Percentiles rank a stretch among this genome's conserved stretches.
These are phyloP conservation scores for Plutomurus gul DNA, from an alignment of 1,140 invertebrate species.

Conservation along the genomic window DNA sequence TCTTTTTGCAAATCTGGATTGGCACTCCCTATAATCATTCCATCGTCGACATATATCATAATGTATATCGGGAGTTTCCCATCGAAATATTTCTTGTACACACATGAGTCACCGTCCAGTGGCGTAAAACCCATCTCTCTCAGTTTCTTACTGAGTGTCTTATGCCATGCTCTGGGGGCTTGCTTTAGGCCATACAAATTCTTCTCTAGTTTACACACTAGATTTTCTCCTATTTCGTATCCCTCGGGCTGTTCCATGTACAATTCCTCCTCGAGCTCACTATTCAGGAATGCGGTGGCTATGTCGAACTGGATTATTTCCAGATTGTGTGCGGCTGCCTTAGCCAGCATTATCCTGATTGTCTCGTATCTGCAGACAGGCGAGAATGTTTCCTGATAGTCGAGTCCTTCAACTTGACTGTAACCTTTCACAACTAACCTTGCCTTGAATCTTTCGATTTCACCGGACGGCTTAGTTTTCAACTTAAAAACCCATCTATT, in stretches of 20 bases:
- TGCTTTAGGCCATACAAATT: slow-evolving; percentile 51
- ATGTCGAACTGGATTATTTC: slow-evolving; percentile 52
- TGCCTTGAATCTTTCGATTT: slow-evolving; percentile 51
- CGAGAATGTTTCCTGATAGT: slow-evolving; percentile 59
- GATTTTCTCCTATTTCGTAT: no score
- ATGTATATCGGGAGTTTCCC: slow-evolving; percentile 56
- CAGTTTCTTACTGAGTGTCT: slow-evolving; percentile 27
- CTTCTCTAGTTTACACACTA: slow-evolving; percentile 48
- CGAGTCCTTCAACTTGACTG: slow-evolving; percentile 56
- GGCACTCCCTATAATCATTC: no score
- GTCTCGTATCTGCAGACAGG: slow-evolving; percentile 56
- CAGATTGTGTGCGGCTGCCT: no score
- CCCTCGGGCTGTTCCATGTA: slow-evolving; percentile 52
- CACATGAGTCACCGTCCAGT: slow-evolving; percentile 57
- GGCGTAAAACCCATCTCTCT: slow-evolving; percentile 58
- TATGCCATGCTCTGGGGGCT: slow-evolving; percentile 24
- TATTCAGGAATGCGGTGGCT: slow-evolving; percentile 55
- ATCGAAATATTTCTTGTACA: slow-evolving; percentile 59
- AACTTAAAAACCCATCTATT: slow-evolving; percentile 40
- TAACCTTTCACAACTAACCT: slow-evolving; percentile 58
- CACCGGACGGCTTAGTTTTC: slow-evolving; percentile 20
- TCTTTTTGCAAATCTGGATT: neutral
- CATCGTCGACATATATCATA: slow-evolving; percentile 53
- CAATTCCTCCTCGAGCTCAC: slow-evolving; percentile 55
- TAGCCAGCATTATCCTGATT: slow-evolving; percentile 49